Evolutionary conservation across 2,888 invertebrate genomes (phyloP).

Genomic region (Pocota personata): DNA sequence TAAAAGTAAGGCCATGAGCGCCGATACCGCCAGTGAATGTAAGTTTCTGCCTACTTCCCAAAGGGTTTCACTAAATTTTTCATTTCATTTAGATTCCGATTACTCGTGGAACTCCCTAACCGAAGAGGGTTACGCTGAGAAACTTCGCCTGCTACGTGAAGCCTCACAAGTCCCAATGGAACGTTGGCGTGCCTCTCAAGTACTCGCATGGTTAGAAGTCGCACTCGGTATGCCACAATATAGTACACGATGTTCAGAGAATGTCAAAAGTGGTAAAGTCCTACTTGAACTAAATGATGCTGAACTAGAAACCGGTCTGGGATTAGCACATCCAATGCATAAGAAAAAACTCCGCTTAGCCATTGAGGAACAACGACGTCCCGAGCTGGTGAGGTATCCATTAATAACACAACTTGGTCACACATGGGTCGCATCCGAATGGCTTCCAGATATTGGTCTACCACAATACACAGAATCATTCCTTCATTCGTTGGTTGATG

Average conservation of each 20-base stretch:
- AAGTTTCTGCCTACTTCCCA: conserved; percentile 74
- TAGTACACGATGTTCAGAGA: conserved; percentile 94
- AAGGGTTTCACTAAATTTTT: not conserved
- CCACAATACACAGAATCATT: conserved; percentile 95
- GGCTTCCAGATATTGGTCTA: conserved; percentile 95
- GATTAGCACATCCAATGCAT: conserved; percentile 96
- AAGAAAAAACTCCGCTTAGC: conserved; percentile 95
- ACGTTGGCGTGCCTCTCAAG: conserved; percentile 95
- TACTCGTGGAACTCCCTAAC: conserved; percentile 82
- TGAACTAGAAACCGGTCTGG: conserved; percentile 94
- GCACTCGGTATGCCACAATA: conserved; percentile 97
- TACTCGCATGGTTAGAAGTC: conserved; percentile 96
- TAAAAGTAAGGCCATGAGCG: conserved; percentile 87
- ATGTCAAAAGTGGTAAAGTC: conserved; percentile 98
- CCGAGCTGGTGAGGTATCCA: conserved; percentile 93
- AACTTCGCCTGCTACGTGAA: conserved; percentile 87
- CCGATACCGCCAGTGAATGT: conserved; percentile 85
- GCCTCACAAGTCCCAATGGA: conserved; percentile 93
- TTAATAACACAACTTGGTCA: conserved; percentile 94
- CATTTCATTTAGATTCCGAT: conserved; percentile 78
- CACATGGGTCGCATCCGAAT: conserved; percentile 96
- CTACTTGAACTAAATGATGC: conserved; percentile 95
- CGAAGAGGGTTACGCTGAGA: conserved; percentile 82
- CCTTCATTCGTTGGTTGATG: conserved; percentile 94
- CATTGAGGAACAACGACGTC: conserved; percentile 95